phyloP scores from a whole-genome alignment of 1,140 invertebrate species.

The Saccostrea cuccullata region DNA sequence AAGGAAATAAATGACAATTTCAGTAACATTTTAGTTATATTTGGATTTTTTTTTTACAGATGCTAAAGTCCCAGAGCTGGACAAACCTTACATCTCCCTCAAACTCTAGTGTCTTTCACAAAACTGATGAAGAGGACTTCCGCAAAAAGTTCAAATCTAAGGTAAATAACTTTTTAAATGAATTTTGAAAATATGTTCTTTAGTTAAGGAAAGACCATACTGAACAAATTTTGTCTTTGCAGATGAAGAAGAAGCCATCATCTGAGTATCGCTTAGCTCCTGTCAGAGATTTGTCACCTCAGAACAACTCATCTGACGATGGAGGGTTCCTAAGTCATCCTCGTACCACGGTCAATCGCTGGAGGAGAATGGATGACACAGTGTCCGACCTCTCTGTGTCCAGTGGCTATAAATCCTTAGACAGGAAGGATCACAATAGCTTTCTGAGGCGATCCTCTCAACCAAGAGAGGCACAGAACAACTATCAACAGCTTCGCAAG shows the following conservation, averaged over 20 bases:
- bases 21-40: background rate
- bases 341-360: background rate
- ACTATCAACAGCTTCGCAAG: slow-evolving; percentile 43
- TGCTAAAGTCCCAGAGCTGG: slow-evolving; percentile 66
- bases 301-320: background rate
- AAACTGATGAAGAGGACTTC: slow-evolving; percentile 25
- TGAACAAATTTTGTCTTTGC: background rate
- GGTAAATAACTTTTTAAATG: background rate
- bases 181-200: background rate
- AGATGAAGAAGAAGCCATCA: slow-evolving; percentile 27
- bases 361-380: background rate
- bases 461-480: slow-evolving; percentile 41
- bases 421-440: background rate
- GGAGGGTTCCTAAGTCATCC: slow-evolving; percentile 15
- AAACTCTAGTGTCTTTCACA: slow-evolving; percentile 20
- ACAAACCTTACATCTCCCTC: slow-evolving; percentile 57
- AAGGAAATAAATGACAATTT: too few relatives aligned
- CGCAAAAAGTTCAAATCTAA: background rate
- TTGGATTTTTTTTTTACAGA: slow-evolving; percentile 58
- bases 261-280: slow-evolving; percentile 27
- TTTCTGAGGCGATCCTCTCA: background rate
- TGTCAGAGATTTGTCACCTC: slow-evolving; percentile 26
- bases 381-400: background rate
- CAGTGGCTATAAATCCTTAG: slow-evolving; percentile 35
- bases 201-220: background rate